Evolutionary conservation across 37 sponge, comb jelly and placozoan species (phyloP).

Genomic region (Chondrosia reniformis): DNA sequence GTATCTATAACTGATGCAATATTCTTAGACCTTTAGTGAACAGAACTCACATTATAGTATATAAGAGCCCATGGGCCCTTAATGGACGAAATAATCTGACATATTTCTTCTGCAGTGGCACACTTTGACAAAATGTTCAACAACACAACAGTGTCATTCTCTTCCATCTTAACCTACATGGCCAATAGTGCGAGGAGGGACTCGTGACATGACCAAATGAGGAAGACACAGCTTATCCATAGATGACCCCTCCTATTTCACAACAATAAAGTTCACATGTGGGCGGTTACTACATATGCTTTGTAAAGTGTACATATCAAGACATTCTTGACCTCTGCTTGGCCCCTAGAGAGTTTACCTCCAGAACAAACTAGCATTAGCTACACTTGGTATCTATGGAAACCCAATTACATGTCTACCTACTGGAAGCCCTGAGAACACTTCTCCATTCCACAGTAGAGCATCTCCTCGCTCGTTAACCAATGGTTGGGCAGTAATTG

Average conservation of each 20-base stretch:
- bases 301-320: no score
- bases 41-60: slow-evolving; percentile 22
- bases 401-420: neutral
- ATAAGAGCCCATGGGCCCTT: slow-evolving; percentile 89
- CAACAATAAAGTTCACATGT: no score
- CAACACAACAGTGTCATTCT: slow-evolving; percentile 73
- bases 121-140: slow-evolving; percentile 27
- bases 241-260: no score
- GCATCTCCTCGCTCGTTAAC: slow-evolving; percentile 24
- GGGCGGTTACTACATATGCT: no score
- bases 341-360: no score
- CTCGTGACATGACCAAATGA: no score
- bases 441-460: slow-evolving; percentile 90
- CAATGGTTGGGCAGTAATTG: slow-evolving; percentile 54
- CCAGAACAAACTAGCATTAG: no score
- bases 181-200: no score
- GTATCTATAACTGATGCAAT: neutral
- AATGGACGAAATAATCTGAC: slow-evolving; percentile 38
- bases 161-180: slow-evolving; percentile 31
- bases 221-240: no score
- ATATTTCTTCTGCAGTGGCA: slow-evolving; percentile 9
- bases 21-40: neutral
- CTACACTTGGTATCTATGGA: no score
- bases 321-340: no score
- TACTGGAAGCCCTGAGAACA: slow-evolving; percentile 63